Evolutionary conservation across 2,113 vertebrate species (phyloP).

Genomic region (Clarias batrachus): DNA sequence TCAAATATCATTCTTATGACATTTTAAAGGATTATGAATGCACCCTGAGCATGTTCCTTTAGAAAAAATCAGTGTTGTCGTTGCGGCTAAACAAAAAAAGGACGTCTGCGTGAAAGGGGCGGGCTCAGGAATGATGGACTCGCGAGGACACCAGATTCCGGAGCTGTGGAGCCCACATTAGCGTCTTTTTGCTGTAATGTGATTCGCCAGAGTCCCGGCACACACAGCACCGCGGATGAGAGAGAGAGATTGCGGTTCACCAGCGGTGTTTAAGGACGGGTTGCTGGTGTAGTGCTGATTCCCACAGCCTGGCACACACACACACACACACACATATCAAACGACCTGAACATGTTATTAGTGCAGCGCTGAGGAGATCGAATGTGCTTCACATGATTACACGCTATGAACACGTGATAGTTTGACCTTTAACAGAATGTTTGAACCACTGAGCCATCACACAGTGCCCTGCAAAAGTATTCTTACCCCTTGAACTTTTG

Average conservation of each 20-base stretch:
- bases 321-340: too few species aligned
- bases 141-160: neutral
- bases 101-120: neutral
- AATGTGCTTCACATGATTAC: neutral
- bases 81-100: conserved; percentile 40
- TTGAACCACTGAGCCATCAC: too few species aligned
- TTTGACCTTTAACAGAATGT: neutral
- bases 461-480: too few species aligned
- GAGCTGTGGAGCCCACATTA: neutral
- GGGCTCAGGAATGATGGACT: neutral
- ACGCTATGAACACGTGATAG: too few species aligned
- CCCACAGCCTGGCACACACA: too few species aligned
- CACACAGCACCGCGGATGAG: too few species aligned
- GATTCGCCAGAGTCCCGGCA: too few species aligned
- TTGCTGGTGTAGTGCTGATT: neutral
- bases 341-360: too few species aligned
- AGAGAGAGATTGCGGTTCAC: too few species aligned
- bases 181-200: neutral
- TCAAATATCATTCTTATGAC: neutral
- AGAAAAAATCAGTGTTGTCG: conserved; percentile 4
- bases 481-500: too few species aligned
- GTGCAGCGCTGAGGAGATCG: neutral
- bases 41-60: too few species aligned
- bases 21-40: neutral
- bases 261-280: too few species aligned